Base-by-base conservation (phyloP, 2,888 invertebrate genomes). In the Sarcophaga caerulescens region DNA sequence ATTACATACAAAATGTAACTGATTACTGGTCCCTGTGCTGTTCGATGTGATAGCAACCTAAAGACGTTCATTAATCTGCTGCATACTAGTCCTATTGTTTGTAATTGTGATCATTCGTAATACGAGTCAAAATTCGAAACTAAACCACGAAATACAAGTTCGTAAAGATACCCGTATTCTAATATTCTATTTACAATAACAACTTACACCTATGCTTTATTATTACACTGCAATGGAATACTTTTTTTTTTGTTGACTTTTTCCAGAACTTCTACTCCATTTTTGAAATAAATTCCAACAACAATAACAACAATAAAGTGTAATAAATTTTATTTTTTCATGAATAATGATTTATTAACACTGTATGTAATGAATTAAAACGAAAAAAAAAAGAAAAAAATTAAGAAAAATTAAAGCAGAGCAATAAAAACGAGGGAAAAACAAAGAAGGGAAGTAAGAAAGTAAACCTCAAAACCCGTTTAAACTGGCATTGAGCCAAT, bases 401-500 rank as follows among this genome's bases (percentile, higher is more conserved):
- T n/a, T n/a, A n/a, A 10, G 14, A 57, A 4, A 14, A 57, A 35
- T 45, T 44, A 60, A 74, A 52, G n/a, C 19, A 10, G 19, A 52
- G 52, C 17, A 52, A 35, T 10, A 35, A 35, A 79, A 80, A 59
- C 6, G 47, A 52, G 52, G 17, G 12, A 44, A n/a, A 17, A 66
- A 68, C 52, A 52, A 52, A 17, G 14, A 52, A 52, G 52, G 52
- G 52, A 52, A 52, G 17, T 52, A 52, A 52, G 52, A 52, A 52
- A 81, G 45, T 44, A 82, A 83, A 81, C 76, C 83, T 81, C 25
- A 63, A 74, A 85, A 85, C 85, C 85, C 25, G 80, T 77, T 83
- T 83, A 35, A 74, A 81, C 65, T 85, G 88, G 77, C 89, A 88
- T 88, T 89, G 89, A 89, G 84, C 88, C 75, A 87, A 82, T 89